These are phyloP conservation scores for Erythrocercus mccallii DNA, from an alignment of 2,113 vertebrate genomes.

Conservation along the genomic window DNA sequence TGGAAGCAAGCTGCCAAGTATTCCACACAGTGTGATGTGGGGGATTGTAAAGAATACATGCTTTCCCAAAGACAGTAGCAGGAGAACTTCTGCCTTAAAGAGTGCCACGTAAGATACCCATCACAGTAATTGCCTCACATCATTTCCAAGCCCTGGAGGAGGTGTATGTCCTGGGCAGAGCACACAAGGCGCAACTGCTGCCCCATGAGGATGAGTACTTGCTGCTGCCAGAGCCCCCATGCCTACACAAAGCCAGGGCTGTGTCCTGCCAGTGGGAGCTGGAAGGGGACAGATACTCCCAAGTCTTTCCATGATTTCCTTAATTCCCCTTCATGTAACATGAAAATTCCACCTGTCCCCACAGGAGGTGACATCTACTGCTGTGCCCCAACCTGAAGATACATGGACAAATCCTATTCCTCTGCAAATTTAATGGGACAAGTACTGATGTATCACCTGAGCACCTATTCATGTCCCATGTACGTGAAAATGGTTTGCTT, in stretches of 20 bases:
- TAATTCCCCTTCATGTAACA: neutral
- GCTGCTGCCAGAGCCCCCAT: neutral
- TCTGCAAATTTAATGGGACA: neutral
- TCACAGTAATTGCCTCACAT: neutral
- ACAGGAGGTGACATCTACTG: neutral
- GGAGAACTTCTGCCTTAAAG: neutral
- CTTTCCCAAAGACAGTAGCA: neutral
- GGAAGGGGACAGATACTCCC: neutral
- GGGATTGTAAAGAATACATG: neutral
- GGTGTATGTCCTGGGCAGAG: neutral
- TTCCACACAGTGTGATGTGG: neutral
- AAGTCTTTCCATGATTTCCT: neutral
- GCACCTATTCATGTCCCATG: neutral
- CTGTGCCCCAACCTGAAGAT: neutral
- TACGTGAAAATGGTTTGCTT: neutral
- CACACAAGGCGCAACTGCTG: neutral
- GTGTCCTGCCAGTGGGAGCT: neutral
- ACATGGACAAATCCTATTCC: neutral
- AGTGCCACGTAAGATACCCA: neutral
- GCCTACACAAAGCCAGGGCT: neutral
- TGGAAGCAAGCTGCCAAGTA: neutral
- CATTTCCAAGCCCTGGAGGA: neutral
- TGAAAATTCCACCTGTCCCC: neutral
- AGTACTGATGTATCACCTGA: neutral
- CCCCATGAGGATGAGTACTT: accelerated